Conservation (phyloP, 2,797 vertebrate genomes). For the Mus spretus region DNA sequence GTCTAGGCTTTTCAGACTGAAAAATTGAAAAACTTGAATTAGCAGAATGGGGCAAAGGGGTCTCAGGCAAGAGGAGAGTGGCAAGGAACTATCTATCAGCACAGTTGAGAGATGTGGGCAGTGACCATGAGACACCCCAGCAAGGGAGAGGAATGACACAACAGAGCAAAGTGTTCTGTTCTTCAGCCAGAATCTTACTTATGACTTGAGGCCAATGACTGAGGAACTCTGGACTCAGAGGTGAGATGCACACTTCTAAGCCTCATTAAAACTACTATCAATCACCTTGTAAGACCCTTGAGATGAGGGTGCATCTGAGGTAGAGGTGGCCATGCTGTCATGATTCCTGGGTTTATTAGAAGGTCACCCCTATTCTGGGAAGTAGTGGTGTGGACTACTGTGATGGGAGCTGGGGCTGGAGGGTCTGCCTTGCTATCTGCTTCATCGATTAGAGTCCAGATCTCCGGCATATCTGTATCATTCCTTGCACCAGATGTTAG, state of each 20-base stretch:
- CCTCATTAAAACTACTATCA: background rate
- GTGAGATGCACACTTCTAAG: background rate
- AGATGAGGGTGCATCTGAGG: background rate
- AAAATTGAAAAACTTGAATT: background rate
- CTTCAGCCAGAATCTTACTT: background rate
- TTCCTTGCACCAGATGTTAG: background rate
- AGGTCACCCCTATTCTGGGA: background rate
- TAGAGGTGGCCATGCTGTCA: background rate
- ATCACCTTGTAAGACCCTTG: background rate
- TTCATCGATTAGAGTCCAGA: background rate
- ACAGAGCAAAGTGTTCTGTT: background rate
- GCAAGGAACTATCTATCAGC: background rate
- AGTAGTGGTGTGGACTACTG: no score
- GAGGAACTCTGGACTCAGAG: background rate
- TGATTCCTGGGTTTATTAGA: background rate
- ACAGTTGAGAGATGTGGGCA: background rate
- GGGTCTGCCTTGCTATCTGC: background rate
- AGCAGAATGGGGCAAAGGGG: background rate
- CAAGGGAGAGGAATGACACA: no score
- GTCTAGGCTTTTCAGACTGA: background rate
- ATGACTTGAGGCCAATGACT: background rate
- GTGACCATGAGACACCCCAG: background rate
- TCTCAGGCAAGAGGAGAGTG: background rate
- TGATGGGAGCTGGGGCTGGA: background rate
- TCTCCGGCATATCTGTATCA: background rate